phyloP scores from a whole-genome alignment of 2,797 vertebrate species.

The Lerista edwardsae region DNA sequence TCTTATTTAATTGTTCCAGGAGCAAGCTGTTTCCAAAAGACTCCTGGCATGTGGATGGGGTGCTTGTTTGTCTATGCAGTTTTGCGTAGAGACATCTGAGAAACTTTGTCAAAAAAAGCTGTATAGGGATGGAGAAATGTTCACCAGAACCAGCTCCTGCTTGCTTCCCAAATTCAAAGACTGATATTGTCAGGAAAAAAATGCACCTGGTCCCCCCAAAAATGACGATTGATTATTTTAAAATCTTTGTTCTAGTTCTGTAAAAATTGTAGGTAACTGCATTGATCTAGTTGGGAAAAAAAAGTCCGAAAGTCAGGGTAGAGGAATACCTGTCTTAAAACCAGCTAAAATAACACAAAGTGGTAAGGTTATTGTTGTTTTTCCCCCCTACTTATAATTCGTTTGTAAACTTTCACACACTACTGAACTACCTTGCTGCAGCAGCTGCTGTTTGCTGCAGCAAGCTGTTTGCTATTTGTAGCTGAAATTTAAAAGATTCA shows the following conservation, averaged over 20 bases:
- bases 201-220: not conserved
- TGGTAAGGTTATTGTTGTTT: not conserved
- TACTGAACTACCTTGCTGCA: not conserved
- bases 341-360: no score
- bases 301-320: no score
- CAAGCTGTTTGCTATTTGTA: not conserved
- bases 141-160: not conserved
- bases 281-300: no score
- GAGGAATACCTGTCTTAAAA: no score
- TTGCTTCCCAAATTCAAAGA: not conserved
- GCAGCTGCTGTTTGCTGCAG: no score
- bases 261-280: no score
- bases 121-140: not conserved
- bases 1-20: not conserved
- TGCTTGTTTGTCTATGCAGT: not conserved
- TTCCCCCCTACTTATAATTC: not conserved
- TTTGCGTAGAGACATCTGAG: not conserved
- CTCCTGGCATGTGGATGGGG: not conserved
- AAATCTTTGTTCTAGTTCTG: no score
- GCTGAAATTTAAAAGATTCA: not conserved
- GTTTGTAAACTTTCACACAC: not conserved
- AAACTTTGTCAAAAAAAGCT: slow-evolving; percentile 23
- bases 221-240: not conserved
- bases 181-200: slow-evolving; percentile 5
- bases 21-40: not conserved